Evolutionary conservation across 2,797 vertebrate genomes (phyloP).

Genomic region (Pyrrhura leucotis): DNA sequence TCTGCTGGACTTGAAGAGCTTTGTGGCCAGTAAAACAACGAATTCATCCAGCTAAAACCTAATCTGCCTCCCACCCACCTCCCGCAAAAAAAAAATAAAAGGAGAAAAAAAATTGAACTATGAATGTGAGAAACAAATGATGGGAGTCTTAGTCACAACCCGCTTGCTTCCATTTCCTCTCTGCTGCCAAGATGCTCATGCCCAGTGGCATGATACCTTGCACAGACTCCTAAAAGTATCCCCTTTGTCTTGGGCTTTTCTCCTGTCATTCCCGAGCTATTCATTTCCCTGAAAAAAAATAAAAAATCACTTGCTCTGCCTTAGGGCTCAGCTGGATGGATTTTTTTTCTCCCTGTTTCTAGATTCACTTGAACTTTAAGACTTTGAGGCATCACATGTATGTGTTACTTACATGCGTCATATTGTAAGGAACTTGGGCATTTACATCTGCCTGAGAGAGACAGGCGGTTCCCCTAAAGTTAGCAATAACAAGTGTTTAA

Average conservation of each 20-base stretch:
- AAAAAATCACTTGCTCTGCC: background rate
- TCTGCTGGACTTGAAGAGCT: background rate
- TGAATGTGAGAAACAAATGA: background rate
- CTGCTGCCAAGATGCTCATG: background rate
- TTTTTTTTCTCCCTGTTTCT: background rate
- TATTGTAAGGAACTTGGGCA: background rate
- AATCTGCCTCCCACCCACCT: background rate
- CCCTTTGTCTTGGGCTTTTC: background rate
- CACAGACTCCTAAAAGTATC: background rate
- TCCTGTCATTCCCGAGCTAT: background rate
- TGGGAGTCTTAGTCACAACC: background rate
- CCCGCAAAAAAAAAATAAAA: accelerated
- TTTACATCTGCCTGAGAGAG: background rate
- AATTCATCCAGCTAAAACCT: background rate
- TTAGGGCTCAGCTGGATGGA: background rate
- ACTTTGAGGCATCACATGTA: background rate
- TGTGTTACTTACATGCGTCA: background rate
- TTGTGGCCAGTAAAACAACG: background rate
- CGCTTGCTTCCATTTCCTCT: background rate
- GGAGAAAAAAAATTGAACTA: background rate
- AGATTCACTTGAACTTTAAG: background rate
- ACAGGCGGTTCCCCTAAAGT: background rate
- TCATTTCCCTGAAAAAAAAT: background rate
- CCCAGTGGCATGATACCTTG: accelerated
- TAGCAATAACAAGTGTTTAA: background rate